Conservation (phyloP, 2,888 invertebrate species). For the Agriopis aurantiaria region DNA sequence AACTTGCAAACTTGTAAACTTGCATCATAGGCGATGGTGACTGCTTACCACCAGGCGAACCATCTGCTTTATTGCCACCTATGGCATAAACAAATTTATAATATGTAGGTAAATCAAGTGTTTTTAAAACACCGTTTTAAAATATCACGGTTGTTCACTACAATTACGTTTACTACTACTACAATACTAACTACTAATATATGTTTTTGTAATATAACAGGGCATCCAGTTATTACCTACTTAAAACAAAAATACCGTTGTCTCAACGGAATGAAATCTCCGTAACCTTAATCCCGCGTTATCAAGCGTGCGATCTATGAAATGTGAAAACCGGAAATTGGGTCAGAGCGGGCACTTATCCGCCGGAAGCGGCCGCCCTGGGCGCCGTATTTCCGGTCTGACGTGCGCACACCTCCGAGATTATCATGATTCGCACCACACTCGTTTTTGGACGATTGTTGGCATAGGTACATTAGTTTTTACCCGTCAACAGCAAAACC, state of each 20-base stretch:
- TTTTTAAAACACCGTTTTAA: too few species aligned
- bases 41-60: too few species aligned
- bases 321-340: conserved; percentile 82
- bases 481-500: neutral
- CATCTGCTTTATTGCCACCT: too few species aligned
- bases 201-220: too few species aligned
- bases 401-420: conserved; percentile 72
- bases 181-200: too few species aligned
- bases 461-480: conserved; percentile 17
- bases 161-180: too few species aligned
- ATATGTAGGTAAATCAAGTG: too few species aligned
- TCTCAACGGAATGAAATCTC: conserved; percentile 22
- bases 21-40: too few species aligned
- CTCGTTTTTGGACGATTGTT: conserved; percentile 23
- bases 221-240: too few species aligned
- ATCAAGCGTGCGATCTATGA: conserved; percentile 72
- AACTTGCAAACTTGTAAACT: too few species aligned
- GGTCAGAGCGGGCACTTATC: conserved; percentile 77
- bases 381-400: conserved; percentile 80
- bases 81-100: too few species aligned
- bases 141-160: too few species aligned
- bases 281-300: conserved; percentile 51
- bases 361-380: conserved; percentile 76
- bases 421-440: conserved; percentile 50
- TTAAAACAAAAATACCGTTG: neutral